phyloP scores from a whole-genome alignment of 2,797 vertebrate species.

The Gorsachius magnificus region DNA sequence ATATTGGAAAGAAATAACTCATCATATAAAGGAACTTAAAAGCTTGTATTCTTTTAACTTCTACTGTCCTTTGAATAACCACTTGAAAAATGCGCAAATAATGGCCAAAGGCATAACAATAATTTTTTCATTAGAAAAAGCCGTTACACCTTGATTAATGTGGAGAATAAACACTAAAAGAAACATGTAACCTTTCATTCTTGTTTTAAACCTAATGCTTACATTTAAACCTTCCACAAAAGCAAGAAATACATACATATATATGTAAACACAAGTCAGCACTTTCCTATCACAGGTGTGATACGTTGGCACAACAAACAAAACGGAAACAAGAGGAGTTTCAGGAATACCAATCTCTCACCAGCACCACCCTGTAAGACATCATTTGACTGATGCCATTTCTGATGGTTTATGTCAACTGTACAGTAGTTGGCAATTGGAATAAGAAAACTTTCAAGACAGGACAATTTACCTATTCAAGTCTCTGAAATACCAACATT shows the following conservation, averaged over 20 bases:
- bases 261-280: not conserved
- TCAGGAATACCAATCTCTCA: not conserved
- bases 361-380: fast-evolving
- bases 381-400: not conserved
- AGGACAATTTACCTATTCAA: not conserved
- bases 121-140: not conserved
- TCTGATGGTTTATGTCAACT: not conserved
- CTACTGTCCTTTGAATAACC: not conserved
- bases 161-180: not conserved
- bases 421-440: not conserved
- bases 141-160: not conserved
- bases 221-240: not conserved
- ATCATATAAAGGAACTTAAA: not conserved
- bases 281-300: not conserved
- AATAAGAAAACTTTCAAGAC: not conserved
- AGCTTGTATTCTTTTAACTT: not conserved
- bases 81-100: not conserved
- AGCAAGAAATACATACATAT: not conserved
- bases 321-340: not conserved
- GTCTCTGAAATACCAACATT: not conserved
- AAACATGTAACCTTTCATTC: not conserved
- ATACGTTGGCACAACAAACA: not conserved
- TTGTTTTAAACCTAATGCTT: not conserved
- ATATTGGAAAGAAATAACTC: not conserved
- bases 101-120: not conserved